phyloP scores from a whole-genome alignment of 2,888 invertebrate genomes.

The Ditylenchus weischeri region DNA sequence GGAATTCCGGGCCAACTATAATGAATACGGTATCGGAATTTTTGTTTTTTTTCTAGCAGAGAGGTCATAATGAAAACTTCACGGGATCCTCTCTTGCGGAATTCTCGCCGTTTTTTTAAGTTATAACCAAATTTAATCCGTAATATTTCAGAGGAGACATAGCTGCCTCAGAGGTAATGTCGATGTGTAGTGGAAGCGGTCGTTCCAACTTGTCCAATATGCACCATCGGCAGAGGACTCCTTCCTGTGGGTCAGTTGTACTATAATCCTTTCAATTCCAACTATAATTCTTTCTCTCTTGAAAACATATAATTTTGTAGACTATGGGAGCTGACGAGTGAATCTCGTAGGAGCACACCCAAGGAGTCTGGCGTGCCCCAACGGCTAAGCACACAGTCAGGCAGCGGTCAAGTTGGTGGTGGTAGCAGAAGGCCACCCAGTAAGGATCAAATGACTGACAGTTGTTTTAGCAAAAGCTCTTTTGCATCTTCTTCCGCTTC shows the following conservation, averaged over 20 bases:
- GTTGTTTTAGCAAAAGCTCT: conserved; percentile 9
- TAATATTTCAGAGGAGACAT: conserved; percentile 1
- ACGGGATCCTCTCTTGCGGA: no score
- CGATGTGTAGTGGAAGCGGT: not conserved
- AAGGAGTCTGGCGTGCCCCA: not conserved
- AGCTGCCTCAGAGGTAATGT: not conserved
- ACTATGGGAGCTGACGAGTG: conserved; percentile 9
- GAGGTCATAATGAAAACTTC: no score
- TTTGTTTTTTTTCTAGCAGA: no score
- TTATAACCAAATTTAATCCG: no score
- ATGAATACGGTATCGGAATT: no score
- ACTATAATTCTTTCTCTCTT: no score
- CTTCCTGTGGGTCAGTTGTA: not conserved
- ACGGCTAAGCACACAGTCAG: not conserved
- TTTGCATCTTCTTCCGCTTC: not conserved
- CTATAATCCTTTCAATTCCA: no score
- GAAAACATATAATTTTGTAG: not conserved
- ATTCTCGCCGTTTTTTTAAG: no score
- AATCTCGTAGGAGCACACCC: not conserved
- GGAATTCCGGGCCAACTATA: no score
- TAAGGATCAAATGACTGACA: conserved; percentile 9
- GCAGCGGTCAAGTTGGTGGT: not conserved
- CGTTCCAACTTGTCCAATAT: not conserved
- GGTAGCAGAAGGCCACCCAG: not conserved
- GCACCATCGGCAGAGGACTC: conserved; percentile 2